Evolutionary conservation across 2,888 invertebrate genomes (phyloP), one percentile per base, ranked within the genome.

Genomic region (Bombylius discolor): DNA sequence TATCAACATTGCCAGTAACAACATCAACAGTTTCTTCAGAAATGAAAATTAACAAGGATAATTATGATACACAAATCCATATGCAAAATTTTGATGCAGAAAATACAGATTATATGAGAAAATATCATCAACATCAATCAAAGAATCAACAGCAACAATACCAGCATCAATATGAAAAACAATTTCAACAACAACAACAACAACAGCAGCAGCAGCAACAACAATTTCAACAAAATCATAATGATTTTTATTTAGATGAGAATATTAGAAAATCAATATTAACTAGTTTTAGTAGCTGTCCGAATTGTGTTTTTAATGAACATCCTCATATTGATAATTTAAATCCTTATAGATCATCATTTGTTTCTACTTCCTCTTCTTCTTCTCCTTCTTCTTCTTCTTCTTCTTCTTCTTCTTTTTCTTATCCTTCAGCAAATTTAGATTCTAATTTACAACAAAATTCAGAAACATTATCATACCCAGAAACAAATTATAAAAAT

Each of bases 301-400:
- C 57, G 44, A 59, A 59, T 55, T 59, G 59, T 48, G 54, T 59
- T 31, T 59, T 51, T 42, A 55, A 51, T 36, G 23, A 52, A 39
- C 33, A 39, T 23, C 42, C 46, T 32, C 52, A 56, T 46, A 47
- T 39, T 51, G 32, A 53, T 49, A 57, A 57, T 49, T 52, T 42
- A 33, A 54, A 58, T 36, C 42, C 55, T 5, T 56, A 54, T 49
- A 42, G 53, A 47, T 39, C 56, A 48, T 53, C 52, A 5, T 49
- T 49, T 12, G 36, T 11, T 42, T 42, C 39, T 11, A 42, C 39
- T 4, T 42, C 34, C 8, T 36, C 34, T 5, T 36, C 8, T 7
- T 8, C 34, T 7, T 36, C 34, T 5, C 4, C 8, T 7, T 8
- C 34, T 7, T 4, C 34, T 7, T 36, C 34, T 4, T 53, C 32